Base-by-base conservation (phyloP, 2,888 invertebrate genomes). In the Drosophila recens region DNA sequence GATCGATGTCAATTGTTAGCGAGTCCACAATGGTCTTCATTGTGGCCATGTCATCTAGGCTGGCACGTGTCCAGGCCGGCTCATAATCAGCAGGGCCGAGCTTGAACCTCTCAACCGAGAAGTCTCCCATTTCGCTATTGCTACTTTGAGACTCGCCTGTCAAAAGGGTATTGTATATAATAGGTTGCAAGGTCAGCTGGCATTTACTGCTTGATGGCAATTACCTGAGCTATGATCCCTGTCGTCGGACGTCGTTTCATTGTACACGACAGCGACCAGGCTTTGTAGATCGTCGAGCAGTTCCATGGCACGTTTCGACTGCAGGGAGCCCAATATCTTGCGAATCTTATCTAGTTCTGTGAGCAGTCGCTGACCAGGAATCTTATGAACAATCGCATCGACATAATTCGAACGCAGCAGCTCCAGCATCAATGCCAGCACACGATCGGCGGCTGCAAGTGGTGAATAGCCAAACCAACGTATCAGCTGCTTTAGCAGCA, bases 381-480 rank as follows among this genome's bases (percentile, higher is more conserved):
- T 68, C 53, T 88, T 90, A 0, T 77, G 69, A 10, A 90, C 66
- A 8, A 84, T 80, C 48, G 78, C 75, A 1, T 72, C 51, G 0
- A 78, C 75, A 56, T 91, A 90, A 2, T 77, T 66, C 4, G 91
- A 92, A 46, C 89, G 82, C 42, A 93, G 45, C 13, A 93, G 65
- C n/a, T 78, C 79, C 43, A 90, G 34, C 36, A 92, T 80, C 27
- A 93, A 66, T 6, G 84, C 58, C 34, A 93, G 74, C 0, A 92
- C 92, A 1, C 79, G 79, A 40, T 90, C 89, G 5, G 87, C 70
- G 23, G 87, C 83, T n/a, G 71, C 59, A 0, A 82, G 45, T 0
- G 92, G 92, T 36, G 78, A 72, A 49, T 72, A 77, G 0, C 86
- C 90, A 71, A 93, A 92, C 93, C 93, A 93, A 23, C 90, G 86